Evolutionary conservation across 1,140 invertebrate species (phyloP).

Genomic region (Trachelipus rathkii): DNA sequence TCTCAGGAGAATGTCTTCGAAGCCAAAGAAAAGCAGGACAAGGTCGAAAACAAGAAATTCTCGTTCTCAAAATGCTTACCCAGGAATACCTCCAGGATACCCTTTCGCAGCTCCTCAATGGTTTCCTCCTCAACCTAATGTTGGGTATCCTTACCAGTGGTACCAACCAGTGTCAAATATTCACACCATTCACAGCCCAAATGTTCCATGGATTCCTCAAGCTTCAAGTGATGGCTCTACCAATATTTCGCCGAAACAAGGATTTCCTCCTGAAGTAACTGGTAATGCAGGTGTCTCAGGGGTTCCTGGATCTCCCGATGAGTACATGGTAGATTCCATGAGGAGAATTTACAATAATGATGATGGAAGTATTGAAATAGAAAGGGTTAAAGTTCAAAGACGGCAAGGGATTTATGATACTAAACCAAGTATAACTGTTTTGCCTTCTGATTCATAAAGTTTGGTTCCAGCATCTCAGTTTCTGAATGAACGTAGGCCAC

Average conservation of each 20-base stretch:
- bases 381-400: constrained; percentile 43
- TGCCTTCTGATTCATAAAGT: constrained; percentile 21
- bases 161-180: not conserved
- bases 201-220: not conserved
- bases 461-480: constrained; percentile 27
- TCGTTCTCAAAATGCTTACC: not conserved
- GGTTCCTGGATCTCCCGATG: constrained; percentile 23
- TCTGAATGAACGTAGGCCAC: constrained; percentile 35
- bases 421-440: not conserved
- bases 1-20: not conserved
- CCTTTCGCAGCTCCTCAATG: not conserved
- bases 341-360: constrained; percentile 42
- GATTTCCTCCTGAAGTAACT: not conserved
- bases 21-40: not conserved
- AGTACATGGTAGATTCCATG: constrained; percentile 42
- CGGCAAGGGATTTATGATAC: constrained; percentile 8
- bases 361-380: constrained; percentile 41
- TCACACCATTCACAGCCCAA: not conserved
- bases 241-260: not conserved
- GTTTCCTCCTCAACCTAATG: not conserved
- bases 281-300: too few species aligned
- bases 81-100: not conserved
- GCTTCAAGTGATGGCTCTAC: not conserved
- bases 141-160: not conserved
- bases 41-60: not conserved